Evolutionary conservation across 2,888 invertebrate genomes (phyloP).

Genomic region (Eulithis prunata): DNA sequence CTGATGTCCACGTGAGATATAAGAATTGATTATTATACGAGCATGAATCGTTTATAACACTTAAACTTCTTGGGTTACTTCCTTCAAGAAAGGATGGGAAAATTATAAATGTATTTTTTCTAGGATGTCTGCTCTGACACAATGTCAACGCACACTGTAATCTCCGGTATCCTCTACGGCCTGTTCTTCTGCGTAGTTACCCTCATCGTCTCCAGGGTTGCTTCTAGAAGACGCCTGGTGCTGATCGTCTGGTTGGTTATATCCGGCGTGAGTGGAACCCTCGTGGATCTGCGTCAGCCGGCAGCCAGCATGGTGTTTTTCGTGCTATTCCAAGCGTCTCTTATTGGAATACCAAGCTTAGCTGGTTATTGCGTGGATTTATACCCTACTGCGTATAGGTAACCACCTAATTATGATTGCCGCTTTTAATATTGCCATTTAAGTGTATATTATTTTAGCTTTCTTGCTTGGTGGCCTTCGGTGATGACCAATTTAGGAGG

Average conservation of each 20-base stretch:
- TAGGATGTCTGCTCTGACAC: slow-evolving; percentile 68
- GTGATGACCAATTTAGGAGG: no score
- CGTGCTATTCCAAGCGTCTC: slow-evolving; percentile 54
- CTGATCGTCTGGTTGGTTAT: slow-evolving; percentile 69
- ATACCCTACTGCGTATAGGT: slow-evolving; percentile 66
- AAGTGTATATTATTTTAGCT: neutral
- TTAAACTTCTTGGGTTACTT: no score
- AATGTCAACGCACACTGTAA: slow-evolving; percentile 82
- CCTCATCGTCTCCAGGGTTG: slow-evolving; percentile 68
- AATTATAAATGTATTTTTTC: slow-evolving; percentile 3
- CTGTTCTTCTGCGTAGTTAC: slow-evolving; percentile 82
- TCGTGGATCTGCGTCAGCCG: slow-evolving; percentile 72
- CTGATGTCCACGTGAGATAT: slow-evolving; percentile 44
- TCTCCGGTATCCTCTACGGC: slow-evolving; percentile 85
- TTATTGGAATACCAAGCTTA: slow-evolving; percentile 56
- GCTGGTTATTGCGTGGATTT: slow-evolving; percentile 62
- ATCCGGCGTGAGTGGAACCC: slow-evolving; percentile 78
- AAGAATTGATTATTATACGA: neutral
- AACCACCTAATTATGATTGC: slow-evolving; percentile 10
- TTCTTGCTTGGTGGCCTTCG: no score
- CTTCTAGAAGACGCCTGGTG: slow-evolving; percentile 75
- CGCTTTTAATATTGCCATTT: neutral
- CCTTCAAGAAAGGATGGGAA: no score
- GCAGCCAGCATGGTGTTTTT: slow-evolving; percentile 58
- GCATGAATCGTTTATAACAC: no score